Conservation (phyloP, 2,113 vertebrate genomes). For the Synodontis membranacea region DNA sequence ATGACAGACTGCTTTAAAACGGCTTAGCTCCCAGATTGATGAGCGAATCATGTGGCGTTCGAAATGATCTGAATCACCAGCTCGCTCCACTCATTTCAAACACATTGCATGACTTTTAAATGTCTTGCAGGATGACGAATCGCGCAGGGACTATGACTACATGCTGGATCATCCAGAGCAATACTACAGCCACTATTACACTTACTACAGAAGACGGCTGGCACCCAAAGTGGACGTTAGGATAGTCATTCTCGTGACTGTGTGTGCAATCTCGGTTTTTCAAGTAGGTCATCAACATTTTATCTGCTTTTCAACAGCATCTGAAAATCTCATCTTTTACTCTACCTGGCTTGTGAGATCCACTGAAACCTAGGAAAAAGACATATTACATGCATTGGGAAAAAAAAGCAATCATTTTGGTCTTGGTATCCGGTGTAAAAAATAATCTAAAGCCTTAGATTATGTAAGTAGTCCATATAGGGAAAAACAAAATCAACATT, state of each 20-base stretch:
- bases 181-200: constrained; percentile 94
- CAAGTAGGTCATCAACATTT: constrained; percentile 75
- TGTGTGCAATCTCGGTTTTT: constrained; percentile 89
- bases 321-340: background rate
- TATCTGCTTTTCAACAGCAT: background rate
- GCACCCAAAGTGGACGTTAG: constrained; percentile 91
- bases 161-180: constrained; percentile 98
- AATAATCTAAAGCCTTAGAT: background rate
- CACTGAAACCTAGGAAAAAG: background rate
- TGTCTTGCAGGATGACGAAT: constrained; percentile 87
- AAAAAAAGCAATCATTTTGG: background rate
- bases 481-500: too few species aligned
- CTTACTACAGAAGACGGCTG: constrained; percentile 88
- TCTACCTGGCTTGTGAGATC: background rate
- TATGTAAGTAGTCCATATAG: background rate
- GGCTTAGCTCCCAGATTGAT: background rate
- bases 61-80: background rate
- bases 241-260: constrained; percentile 87
- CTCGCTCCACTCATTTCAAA: background rate
- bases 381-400: background rate
- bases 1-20: background rate
- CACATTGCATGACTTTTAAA: background rate
- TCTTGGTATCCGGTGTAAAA: background rate
- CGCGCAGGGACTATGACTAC: constrained; percentile 91
- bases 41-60: background rate